A percentile compares a stretch with the other conserved stretches of the same genome.
phyloP scores from a whole-genome alignment of 2,797 vertebrate genomes.

The Sebastolobus alascanus region DNA sequence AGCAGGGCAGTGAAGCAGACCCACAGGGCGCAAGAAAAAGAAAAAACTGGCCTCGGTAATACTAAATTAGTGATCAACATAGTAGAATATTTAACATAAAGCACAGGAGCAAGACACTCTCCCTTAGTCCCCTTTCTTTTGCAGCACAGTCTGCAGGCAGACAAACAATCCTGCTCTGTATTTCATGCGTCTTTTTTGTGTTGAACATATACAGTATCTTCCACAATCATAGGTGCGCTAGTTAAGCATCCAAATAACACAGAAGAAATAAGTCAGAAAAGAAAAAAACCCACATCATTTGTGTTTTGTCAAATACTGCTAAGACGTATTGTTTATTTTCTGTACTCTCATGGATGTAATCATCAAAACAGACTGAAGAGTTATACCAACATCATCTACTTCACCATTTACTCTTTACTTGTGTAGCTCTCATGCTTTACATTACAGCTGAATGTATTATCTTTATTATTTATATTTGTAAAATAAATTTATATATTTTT shows the following conservation, averaged over 20 bases:
- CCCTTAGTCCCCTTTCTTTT: background rate
- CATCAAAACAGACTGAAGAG: background rate
- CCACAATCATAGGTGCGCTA: background rate
- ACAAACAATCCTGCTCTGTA: background rate
- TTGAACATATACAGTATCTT: background rate
- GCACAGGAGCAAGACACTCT: background rate
- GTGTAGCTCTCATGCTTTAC: background rate
- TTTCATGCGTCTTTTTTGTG: background rate
- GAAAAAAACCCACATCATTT: background rate
- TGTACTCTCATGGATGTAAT: background rate
- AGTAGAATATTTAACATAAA: slow-evolving; percentile 32
- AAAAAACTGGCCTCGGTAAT: slow-evolving; percentile 20
- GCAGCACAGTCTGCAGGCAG: background rate
- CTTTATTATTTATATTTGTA: background rate
- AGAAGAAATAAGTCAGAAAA: background rate
- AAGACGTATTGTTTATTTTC: background rate
- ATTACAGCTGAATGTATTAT: background rate
- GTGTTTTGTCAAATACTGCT: background rate
- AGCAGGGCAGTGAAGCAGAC: slow-evolving; percentile 58
- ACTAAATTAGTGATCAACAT: slow-evolving; percentile 46
- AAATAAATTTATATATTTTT: background rate
- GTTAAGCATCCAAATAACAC: slow-evolving; percentile 2
- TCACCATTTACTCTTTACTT: background rate
- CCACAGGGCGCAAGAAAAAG: background rate
- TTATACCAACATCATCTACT: background rate